A percentile compares a stretch with the other conserved stretches of the same genome.
Evolutionary conservation across 2,888 invertebrate genomes (phyloP).

Genomic region (Mythimna ferrago): DNA sequence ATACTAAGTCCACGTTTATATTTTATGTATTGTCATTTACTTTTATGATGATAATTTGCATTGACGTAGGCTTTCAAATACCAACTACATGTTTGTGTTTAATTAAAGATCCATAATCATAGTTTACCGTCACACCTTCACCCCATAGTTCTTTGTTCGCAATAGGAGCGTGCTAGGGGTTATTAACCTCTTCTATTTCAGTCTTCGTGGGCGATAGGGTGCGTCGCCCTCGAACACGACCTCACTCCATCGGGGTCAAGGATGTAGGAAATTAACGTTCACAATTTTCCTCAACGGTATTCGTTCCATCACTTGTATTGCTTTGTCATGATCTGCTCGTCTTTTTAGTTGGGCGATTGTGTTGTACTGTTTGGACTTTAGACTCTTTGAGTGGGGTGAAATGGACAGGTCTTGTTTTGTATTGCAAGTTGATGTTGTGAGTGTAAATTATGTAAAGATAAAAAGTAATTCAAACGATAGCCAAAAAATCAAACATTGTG

Average conservation of each 20-base stretch:
- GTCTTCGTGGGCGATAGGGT: constrained; percentile 84
- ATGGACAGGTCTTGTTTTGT: background rate
- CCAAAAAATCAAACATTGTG: background rate
- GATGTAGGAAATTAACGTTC: constrained; percentile 71
- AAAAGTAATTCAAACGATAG: background rate
- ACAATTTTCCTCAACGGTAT: constrained; percentile 66
- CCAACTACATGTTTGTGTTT: background rate
- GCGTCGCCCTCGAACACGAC: constrained; percentile 81
- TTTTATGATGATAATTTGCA: background rate
- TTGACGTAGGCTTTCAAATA: background rate
- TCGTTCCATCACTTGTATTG: constrained; percentile 50
- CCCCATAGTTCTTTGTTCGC: constrained; percentile 71
- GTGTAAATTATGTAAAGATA: background rate
- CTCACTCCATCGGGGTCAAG: constrained; percentile 75
- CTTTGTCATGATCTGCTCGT: constrained; percentile 54
- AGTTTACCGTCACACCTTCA: constrained; percentile 29
- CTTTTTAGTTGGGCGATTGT: constrained; percentile 39
- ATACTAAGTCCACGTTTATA: background rate
- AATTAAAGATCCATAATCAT: constrained; percentile 18
- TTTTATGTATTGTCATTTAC: background rate
- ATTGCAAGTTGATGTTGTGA: background rate
- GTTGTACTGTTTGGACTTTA: constrained; percentile 32
- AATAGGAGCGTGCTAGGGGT: constrained; percentile 67
- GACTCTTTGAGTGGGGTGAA: constrained; percentile 19
- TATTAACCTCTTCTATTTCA: constrained; percentile 87